Conservation (phyloP, 2,113 vertebrate species). For the Hippocampus mohnikei region DNA sequence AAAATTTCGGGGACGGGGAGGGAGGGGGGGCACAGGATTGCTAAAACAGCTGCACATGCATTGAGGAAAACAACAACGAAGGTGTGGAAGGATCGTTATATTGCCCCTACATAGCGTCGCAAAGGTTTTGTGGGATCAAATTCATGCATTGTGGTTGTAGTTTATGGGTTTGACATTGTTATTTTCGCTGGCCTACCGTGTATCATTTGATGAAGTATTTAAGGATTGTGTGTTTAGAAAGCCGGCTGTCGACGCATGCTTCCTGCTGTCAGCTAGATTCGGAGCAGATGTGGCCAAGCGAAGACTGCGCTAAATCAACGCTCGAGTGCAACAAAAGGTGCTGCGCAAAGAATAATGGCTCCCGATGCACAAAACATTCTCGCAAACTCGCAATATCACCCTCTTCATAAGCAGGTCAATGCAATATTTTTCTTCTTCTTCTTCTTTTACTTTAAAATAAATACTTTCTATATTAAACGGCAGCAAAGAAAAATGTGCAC, state of each 20-base stretch:
- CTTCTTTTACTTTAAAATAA: too few species aligned
- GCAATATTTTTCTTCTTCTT: too few species aligned
- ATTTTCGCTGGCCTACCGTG: background rate
- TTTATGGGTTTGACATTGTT: background rate
- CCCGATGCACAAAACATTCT: too few species aligned
- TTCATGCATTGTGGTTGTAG: background rate
- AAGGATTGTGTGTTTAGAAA: background rate
- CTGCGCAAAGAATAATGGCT: too few species aligned
- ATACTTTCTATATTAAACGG: too few species aligned
- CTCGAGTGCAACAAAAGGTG: too few species aligned
- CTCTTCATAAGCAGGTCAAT: too few species aligned
- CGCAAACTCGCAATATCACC: too few species aligned
- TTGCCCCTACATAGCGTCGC: background rate
- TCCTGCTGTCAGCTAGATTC: background rate
- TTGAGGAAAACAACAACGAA: background rate
- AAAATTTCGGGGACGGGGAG: background rate
- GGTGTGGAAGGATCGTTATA: background rate
- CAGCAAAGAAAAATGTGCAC: too few species aligned
- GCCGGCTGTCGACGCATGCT: background rate
- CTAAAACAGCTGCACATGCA: background rate
- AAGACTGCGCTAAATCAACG: too few species aligned
- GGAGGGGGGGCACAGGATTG: background rate
- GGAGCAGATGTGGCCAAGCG: background rate
- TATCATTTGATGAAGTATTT: background rate
- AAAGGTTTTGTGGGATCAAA: background rate